Evolutionary conservation across 2,797 vertebrate species (phyloP).

Genomic region (Poecilia picta): DNA sequence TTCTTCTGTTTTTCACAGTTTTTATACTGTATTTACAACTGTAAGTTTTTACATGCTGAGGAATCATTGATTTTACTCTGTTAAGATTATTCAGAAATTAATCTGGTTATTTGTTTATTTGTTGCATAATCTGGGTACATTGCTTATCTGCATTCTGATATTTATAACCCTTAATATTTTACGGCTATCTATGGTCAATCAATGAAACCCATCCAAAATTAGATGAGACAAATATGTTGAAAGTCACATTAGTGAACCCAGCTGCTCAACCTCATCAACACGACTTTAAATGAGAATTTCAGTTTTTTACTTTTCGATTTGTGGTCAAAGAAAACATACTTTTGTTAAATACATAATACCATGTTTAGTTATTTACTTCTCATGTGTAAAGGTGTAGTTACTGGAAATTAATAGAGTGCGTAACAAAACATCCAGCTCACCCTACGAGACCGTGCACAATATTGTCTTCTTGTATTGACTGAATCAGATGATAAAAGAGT

Average conservation of each 20-base stretch:
- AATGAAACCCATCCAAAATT: neutral
- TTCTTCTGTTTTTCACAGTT: neutral
- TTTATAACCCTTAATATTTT: neutral
- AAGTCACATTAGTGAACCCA: neutral
- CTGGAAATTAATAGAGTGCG: neutral
- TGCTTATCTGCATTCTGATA: neutral
- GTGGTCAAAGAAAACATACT: neutral
- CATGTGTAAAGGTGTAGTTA: neutral
- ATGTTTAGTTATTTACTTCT: neutral
- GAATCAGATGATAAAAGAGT: neutral
- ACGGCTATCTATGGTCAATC: neutral
- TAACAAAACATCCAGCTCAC: neutral
- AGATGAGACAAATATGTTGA: neutral
- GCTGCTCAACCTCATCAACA: neutral
- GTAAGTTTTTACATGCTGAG: neutral
- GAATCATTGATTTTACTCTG: neutral
- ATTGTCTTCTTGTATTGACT: neutral
- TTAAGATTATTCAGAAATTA: neutral
- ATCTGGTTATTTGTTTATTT: neutral
- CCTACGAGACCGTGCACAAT: neutral
- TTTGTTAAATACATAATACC: neutral
- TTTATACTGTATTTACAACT: neutral
- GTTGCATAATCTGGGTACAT: neutral
- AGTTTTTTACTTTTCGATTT: neutral
- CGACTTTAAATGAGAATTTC: neutral